Evolutionary conservation across 92 coral and sea anemone species (phyloP).

Genomic region (Virgularia gustaviana): DNA sequence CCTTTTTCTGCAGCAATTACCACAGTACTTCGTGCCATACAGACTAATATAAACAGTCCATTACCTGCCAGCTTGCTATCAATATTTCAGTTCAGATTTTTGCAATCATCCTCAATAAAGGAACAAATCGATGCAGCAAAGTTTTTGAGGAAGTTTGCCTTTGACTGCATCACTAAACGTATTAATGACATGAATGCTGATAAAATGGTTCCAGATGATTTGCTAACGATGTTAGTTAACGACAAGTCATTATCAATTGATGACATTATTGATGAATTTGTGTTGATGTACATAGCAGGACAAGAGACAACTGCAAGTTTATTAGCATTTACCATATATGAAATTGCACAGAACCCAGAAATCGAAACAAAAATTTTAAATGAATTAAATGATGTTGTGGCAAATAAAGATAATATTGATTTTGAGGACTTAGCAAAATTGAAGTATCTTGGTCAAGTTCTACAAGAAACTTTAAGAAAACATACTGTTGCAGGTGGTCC

Average conservation of each 20-base stretch:
- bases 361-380: conserved; percentile 54
- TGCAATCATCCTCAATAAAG: conserved; percentile 25
- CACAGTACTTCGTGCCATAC: conserved; percentile 43
- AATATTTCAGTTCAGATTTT: conserved; percentile 43
- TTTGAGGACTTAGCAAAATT: conserved; percentile 72
- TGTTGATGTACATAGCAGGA: conserved; percentile 49
- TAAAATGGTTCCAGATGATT: conserved; percentile 51
- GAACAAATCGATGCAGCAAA: conserved; percentile 31
- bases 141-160: conserved; percentile 59
- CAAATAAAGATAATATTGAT: conserved; percentile 41
- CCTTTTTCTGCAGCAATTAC: conserved; percentile 62
- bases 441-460: conserved; percentile 63
- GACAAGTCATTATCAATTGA: conserved; percentile 49
- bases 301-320: conserved; percentile 73
- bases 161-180: conserved; percentile 13
- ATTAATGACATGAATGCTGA: conserved; percentile 21
- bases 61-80: conserved; percentile 49
- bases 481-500: conserved; percentile 54
- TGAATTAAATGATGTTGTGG: conserved; percentile 57
- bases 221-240: conserved; percentile 52
- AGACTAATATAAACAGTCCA: conserved; percentile 37
- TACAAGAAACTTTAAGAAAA: conserved; percentile 66
- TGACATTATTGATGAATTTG: conserved; percentile 63
- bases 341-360: conserved; percentile 53
- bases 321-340: conserved; percentile 63